Base-by-base conservation (phyloP, 1,140 invertebrate genomes). In the Drosophila neocordata region DNA sequence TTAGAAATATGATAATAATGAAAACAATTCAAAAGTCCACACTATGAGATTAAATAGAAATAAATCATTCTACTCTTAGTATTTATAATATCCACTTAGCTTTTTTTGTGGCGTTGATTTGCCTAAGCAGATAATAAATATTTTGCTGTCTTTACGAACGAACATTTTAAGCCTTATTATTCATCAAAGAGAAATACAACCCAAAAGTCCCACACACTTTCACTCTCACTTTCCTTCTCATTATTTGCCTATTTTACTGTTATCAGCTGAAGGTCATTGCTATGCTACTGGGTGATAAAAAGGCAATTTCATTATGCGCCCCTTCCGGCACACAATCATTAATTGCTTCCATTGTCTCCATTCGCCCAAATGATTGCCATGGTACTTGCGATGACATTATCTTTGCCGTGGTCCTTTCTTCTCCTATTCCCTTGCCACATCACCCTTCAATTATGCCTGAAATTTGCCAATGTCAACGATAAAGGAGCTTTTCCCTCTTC, bases 401-500 rank as follows among this genome's bases (percentile, higher is more conserved):
- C 65, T 58, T 5, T 27, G 15, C 41, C 15, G 0, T 48, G 7
- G 15, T 11, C 15, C 41, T 11, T 11, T 9, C 41, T 18, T 48
- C 41, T 4, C 12, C 37, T 12, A 0, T 3, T 1, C 12, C 0
- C 41, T 15, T 6, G 5, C 7, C n/a, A 18, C 31, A 59, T 37
- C 41, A 35, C 44, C 41, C 61, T 73, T 79, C 62, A 69, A 73
- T 77, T 77, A 66, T 73, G 65, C 77, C 61, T 62, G 12, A 56
- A 63, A 79, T 77, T 63, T 65, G 31, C 53, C 41, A 77, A 48
- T 48, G 64, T 68, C 64, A 65, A 62, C 56, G 22, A 63, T 48
- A 62, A 27, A 53, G 24, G 52, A 22, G 31, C 22, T 31, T 61
- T 31, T 4, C 27, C 41, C 51, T 64, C 51, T 64, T 71, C 63